phyloP scores from a whole-genome alignment of 2,888 invertebrate species.

The Pseudococcus jackbeardsleyi region DNA sequence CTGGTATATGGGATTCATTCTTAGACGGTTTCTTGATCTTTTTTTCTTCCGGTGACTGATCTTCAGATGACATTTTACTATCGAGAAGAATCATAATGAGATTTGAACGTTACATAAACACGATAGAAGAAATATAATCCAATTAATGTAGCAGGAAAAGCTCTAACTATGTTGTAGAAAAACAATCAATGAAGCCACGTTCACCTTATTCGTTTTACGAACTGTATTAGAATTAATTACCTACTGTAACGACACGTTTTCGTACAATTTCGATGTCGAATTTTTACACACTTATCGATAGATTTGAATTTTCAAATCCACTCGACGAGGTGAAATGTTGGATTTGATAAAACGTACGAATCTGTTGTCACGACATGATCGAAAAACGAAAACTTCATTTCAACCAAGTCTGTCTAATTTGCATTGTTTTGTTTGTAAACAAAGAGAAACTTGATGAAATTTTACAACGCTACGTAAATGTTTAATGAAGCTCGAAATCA shows the following conservation, averaged over 20 bases:
- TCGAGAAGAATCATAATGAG: neutral
- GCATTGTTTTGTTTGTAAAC: conserved; percentile 19
- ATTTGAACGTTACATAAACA: conserved; percentile 13
- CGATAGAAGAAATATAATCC: neutral
- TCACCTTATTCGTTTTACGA: conserved; percentile 21
- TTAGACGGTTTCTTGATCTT: neutral
- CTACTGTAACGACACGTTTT: neutral
- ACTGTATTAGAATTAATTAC: neutral
- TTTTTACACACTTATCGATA: neutral
- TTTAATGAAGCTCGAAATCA: neutral
- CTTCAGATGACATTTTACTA: conserved; percentile 47
- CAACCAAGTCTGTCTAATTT: neutral
- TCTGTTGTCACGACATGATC: neutral
- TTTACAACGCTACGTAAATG: neutral
- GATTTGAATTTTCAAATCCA: neutral
- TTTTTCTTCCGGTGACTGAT: conserved; percentile 22
- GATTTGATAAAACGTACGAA: neutral
- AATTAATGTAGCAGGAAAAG: neutral
- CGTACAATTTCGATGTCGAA: neutral
- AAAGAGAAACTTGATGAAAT: neutral
- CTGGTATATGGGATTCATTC: conserved; percentile 61
- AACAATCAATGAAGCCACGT: conserved; percentile 38
- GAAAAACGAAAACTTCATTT: neutral
- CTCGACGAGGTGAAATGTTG: neutral
- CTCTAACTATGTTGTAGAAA: neutral